phyloP scores from a whole-genome alignment of 2,888 invertebrate genomes.

The Diaperis boleti region DNA sequence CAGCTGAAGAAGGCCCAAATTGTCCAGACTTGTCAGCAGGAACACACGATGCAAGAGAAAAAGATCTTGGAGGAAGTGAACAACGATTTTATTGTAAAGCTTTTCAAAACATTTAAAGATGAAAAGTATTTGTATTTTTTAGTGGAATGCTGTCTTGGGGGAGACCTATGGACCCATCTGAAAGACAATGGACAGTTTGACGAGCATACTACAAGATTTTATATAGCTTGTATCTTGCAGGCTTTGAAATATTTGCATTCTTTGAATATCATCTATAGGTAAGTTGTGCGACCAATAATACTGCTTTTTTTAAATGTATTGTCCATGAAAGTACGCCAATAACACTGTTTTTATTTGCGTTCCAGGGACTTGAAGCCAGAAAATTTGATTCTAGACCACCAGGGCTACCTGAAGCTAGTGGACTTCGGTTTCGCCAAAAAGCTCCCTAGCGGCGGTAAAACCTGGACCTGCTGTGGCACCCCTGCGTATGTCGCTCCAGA shows the following conservation, averaged over 20 bases:
- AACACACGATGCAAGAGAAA: conserved; percentile 99
- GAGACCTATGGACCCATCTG: conserved; percentile 98
- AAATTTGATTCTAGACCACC: conserved; percentile 91
- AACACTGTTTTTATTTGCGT: no score
- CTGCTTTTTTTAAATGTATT: background rate
- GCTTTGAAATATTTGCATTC: conserved; percentile 98
- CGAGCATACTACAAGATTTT: conserved; percentile 93
- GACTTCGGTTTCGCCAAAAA: conserved; percentile 99
- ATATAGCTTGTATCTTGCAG: conserved; percentile 97
- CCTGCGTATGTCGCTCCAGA: conserved; percentile 99
- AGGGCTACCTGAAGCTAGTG: conserved; percentile 95
- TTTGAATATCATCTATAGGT: conserved; percentile 92
- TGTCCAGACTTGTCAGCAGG: conserved; percentile 98
- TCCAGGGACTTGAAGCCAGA: conserved; percentile 89
- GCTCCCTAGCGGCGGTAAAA: conserved; percentile 93
- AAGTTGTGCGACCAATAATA: no score
- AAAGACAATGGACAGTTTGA: conserved; percentile 94
- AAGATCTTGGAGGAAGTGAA: conserved; percentile 97
- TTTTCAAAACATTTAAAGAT: conserved; percentile 97
- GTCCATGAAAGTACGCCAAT: no score
- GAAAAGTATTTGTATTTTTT: conserved; percentile 98
- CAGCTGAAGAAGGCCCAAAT: conserved; percentile 99
- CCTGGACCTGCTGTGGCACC: conserved; percentile 99
- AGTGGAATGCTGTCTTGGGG: conserved; percentile 98
- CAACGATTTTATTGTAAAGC: conserved; percentile 96